Evolutionary conservation across 2,113 vertebrate species (phyloP), one percentile per base, ranked within the genome.

Genomic region (Perccottus glenii): DNA sequence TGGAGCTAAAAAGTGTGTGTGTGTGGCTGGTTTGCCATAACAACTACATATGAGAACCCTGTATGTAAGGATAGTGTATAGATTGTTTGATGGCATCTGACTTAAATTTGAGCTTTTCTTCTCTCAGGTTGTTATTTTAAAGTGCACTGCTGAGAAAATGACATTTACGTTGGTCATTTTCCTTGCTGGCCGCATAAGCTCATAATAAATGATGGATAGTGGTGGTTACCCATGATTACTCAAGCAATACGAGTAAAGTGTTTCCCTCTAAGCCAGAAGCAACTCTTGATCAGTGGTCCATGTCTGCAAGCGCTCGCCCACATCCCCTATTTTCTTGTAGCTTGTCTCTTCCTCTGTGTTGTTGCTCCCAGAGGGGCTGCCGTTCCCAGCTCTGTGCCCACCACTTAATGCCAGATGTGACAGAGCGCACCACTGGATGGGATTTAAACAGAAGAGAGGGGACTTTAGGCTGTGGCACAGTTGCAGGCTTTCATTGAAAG

Each of bases 171-270:
- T 70, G 60, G 44, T 68, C 33, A 40, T 60, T 64, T 47, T 70
- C 45, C 64, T 64, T 64, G 27, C 52, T 47, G 35, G 38, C 14
- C 35, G 7, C 52, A 58, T 42, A 58, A 48, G 53, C 74, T 82
- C 42, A 61, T 77, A 74, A 79, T 77, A 32, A 59, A 78, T 81
- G 72, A 81, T 74, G 70, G 83, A 84, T 83, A 45, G 77, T 57
- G 67, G 9, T 68, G 71, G 78, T 70, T 60, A 40, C 69, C 42
- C 69, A 64, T 78, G 78, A 60, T 61, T 73, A 73, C 67, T 70
- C 69, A 80, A 69, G 73, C 76, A 67, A 47, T 47, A 43, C 70
- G 76, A 82, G 77, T 85, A 80, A 87, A 84, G 84, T 88, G 87
- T 72, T 77, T 76, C 70, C 43, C 45, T 84, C 70, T 73, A 42